phyloP scores from a whole-genome alignment of 1,140 invertebrate genomes.

The Platyscapa corneri region DNA sequence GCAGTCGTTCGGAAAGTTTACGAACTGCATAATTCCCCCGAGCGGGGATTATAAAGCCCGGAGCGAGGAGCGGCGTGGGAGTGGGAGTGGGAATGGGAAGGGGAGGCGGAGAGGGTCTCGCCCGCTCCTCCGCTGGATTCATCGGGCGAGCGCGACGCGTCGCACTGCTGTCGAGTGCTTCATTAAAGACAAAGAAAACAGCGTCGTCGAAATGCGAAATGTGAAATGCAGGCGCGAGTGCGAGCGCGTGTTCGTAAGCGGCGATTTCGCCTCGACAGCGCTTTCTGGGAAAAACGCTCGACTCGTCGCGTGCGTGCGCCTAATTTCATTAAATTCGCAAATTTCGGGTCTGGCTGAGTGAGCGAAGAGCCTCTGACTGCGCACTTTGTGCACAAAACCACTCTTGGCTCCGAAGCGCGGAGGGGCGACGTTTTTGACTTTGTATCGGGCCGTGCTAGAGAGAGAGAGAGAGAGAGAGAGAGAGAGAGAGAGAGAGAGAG shows the following conservation, averaged over 20 bases:
- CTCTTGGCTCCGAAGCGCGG: not conserved
- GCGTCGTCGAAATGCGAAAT: conserved; percentile 19
- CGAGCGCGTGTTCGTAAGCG: not conserved
- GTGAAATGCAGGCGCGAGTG: too few species aligned
- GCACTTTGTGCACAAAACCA: conserved; percentile 10
- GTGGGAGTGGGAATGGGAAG: too few species aligned
- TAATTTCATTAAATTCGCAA: conserved; percentile 44
- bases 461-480: not conserved
- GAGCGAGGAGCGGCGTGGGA: too few species aligned
- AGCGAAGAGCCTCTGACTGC: conserved; percentile 4
- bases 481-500: not conserved
- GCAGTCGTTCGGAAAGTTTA: not conserved
- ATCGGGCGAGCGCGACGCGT: not conserved
- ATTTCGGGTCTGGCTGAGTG: conserved; percentile 4
- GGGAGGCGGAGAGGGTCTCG: not conserved
- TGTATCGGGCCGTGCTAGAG: not conserved
- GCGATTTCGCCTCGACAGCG: conserved; percentile 13
- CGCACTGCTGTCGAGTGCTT: not conserved
- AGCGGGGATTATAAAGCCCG: not conserved
- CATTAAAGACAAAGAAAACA: conserved; percentile 29
- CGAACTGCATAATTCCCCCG: not conserved
- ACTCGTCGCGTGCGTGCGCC: conserved; percentile 26
- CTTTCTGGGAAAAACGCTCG: conserved; percentile 27
- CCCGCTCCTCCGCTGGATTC: not conserved
- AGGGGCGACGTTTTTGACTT: conserved; percentile 29